Base-by-base conservation (phyloP, 2,113 vertebrate species). In the Hyla sarda region DNA sequence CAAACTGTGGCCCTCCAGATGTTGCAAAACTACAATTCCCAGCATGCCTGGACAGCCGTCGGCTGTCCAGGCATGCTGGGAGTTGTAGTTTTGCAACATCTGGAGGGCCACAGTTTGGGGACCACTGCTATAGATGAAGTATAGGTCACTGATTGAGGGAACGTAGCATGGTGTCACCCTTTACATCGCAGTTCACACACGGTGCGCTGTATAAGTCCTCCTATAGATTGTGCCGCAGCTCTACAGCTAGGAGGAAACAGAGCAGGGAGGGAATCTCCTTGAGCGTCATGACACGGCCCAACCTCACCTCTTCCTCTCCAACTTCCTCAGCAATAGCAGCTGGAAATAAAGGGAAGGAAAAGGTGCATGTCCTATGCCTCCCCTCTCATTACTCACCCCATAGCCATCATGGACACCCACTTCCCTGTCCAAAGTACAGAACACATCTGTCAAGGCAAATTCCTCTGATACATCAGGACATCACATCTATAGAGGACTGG, bases 241-340 rank as follows among this genome's bases (percentile, higher is more conserved):
- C 47, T 62, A 25, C 58, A 47, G 41, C 54, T 23, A 34, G 78
- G 69, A 87, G 85, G 85, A 87, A 87, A 78, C 16, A 45, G 56
- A 50, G 14, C 14, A 82, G 85, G 85, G 77, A 87, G 85, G 85
- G 85, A 82, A 84, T 84, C 82, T 84, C 82, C 82, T 84, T 74
- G 69, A 75, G 65, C 65, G 82, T 73, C 65, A 75, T 62, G 52
- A 62, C 45, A 62, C 41, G 60, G 60, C 45, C 84, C 67, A 48
- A 30, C 85, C 77, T 87, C 85, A 62, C 85, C 85, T 87, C 85
- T 87, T 87, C 85, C 85, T 81, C 78, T 62, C 50, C 45, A 69
- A 30, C 78, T 87, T 87, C 85, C 85, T 87, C 85, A 82, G 77
- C 67, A 48, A 87, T 62, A 48, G n/a, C 65, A 74, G 50, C 50